Evolutionary conservation across 2,888 invertebrate species (phyloP).

Genomic region (Ornithoptera priamus): DNA sequence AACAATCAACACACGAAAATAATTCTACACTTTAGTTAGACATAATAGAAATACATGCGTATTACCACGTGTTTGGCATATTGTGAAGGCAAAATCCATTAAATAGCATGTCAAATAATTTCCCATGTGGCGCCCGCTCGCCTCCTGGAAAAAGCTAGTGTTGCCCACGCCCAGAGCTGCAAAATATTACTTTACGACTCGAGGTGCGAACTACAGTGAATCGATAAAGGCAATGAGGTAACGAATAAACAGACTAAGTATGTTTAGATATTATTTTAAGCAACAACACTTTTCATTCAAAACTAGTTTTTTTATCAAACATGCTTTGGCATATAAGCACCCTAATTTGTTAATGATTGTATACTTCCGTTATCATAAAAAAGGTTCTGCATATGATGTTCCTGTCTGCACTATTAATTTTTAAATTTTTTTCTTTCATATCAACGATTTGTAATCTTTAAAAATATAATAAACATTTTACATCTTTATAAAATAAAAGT

Average conservation of each 20-base stretch:
- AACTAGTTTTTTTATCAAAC: no score
- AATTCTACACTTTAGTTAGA: slow-evolving; percentile 29
- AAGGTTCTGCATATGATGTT: no score
- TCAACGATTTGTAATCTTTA: no score
- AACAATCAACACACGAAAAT: slow-evolving; percentile 26
- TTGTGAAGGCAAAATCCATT: slow-evolving; percentile 80
- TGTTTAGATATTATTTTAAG: neutral
- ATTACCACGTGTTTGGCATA: slow-evolving; percentile 75
- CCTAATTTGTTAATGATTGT: no score
- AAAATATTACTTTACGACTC: slow-evolving; percentile 79
- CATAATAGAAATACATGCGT: slow-evolving; percentile 54
- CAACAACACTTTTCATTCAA: neutral
- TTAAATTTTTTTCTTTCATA: no score
- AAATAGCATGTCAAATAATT: slow-evolving; percentile 80
- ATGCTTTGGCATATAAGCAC: no score
- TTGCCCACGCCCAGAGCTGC: slow-evolving; percentile 74
- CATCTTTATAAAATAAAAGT: no score
- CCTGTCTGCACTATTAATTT: no score
- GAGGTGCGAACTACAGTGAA: slow-evolving; percentile 73
- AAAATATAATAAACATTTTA: no score
- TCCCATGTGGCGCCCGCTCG: slow-evolving; percentile 78
- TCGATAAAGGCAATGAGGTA: slow-evolving; percentile 72
- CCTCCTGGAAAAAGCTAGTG: slow-evolving; percentile 79
- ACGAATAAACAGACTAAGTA: neutral
- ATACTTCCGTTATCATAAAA: no score